phyloP scores from a whole-genome alignment of 2,888 invertebrate genomes.

The Drosophila meridiana region DNA sequence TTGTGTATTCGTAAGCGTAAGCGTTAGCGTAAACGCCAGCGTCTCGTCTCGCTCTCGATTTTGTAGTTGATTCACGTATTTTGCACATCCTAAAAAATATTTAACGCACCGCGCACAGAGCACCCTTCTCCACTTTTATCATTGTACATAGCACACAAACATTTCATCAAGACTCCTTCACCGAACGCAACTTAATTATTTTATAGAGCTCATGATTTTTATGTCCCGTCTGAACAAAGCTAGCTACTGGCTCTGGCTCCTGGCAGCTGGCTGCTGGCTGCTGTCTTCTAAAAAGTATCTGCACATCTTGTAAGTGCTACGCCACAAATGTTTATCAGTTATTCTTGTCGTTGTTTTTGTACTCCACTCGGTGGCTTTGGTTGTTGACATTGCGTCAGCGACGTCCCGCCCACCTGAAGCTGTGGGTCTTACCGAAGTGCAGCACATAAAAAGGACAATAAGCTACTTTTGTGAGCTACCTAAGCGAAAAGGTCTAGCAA shows the following conservation, averaged over 20 bases:
- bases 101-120: constrained; percentile 56
- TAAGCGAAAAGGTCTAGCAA: constrained; percentile 63
- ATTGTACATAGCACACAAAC: constrained; percentile 68
- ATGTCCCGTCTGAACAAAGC: constrained; percentile 24
- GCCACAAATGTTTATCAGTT: constrained; percentile 32
- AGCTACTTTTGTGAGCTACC: constrained; percentile 68
- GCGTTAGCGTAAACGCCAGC: constrained; percentile 28
- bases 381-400: constrained; percentile 68
- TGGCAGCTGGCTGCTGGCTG: neutral
- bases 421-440: constrained; percentile 52
- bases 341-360: constrained; percentile 52
- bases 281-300: constrained; percentile 26
- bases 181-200: constrained; percentile 63
- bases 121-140: constrained; percentile 36
- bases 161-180: constrained; percentile 46
- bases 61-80: constrained; percentile 44
- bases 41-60: constrained; percentile 38
- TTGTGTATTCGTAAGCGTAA: constrained; percentile 48
- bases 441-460: constrained; percentile 79
- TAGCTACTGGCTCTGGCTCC: neutral
- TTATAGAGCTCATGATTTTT: constrained; percentile 69
- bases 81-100: constrained; percentile 56
- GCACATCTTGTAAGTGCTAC: constrained; percentile 47
- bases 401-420: constrained; percentile 19
- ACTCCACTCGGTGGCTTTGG: constrained; percentile 51